These are phyloP conservation scores for Yponomeuta plumbellus DNA, from an alignment of 2,888 invertebrate genomes.

Conservation along the genomic window DNA sequence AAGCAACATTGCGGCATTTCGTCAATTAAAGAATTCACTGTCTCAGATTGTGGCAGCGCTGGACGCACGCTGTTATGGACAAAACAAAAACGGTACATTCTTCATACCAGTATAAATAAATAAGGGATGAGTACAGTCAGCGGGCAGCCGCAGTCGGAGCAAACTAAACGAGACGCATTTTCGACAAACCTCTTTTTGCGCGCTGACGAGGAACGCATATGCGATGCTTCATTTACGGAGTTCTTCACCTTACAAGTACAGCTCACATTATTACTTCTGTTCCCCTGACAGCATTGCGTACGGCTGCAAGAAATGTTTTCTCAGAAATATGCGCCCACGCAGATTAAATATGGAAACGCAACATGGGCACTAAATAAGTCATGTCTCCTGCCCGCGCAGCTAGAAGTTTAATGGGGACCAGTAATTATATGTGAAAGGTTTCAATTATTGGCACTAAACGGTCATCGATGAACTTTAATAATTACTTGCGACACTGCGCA, in stretches of 20 bases:
- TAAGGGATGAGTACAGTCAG: conserved; percentile 69
- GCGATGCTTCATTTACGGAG: conserved; percentile 74
- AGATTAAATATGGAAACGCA: conserved; percentile 72
- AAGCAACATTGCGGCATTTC: conserved; percentile 59
- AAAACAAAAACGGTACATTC: conserved; percentile 64
- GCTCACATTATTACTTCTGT: conserved; percentile 73
- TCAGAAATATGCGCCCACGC: conserved; percentile 73
- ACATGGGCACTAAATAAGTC: conserved; percentile 72
- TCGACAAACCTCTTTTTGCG: conserved; percentile 73
- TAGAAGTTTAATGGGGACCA: conserved; percentile 45
- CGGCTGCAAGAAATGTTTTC: conserved; percentile 71
- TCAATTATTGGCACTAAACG: conserved; percentile 35
- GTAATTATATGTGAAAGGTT: conserved; percentile 37
- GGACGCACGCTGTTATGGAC: conserved; percentile 58
- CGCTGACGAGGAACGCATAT: conserved; percentile 69
- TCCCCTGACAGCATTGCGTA: conserved; percentile 70
- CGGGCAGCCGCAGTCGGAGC: conserved; percentile 41
- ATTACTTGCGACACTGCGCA: background rate
- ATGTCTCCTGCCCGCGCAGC: conserved; percentile 60
- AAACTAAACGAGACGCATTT: conserved; percentile 66
- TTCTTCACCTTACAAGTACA: conserved; percentile 67
- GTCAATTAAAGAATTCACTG: conserved; percentile 69
- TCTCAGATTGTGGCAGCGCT: conserved; percentile 47
- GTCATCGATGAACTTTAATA: conserved; percentile 24
- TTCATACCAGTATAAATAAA: conserved; percentile 73